Evolutionary conservation across 2,113 vertebrate species (phyloP), one percentile per base, ranked within the genome.

Genomic region (Sorex fumeus): DNA sequence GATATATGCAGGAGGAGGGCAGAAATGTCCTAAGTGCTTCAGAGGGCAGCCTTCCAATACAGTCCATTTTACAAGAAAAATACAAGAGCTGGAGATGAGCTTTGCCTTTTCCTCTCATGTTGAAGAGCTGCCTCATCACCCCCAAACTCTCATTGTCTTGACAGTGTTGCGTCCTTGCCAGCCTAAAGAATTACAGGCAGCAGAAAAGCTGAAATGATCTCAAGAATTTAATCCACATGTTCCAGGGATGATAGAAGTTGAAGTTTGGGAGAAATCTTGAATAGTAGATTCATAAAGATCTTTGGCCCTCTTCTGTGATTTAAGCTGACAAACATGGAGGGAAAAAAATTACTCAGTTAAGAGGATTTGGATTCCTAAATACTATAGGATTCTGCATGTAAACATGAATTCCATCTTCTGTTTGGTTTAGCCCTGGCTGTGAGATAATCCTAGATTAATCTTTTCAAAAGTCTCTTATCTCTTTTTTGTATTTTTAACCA

Each of bases 391-490:
- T 90, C 86, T 91, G 70, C 53, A 18, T 16, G 21, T 36, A 79
- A 95, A 83, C 67, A 27, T 4, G 16, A 6, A 2, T 34, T 32
- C 67, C 91, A 25, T 93, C 76, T 89, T 80, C 83, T 69, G 0
- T 74, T 80, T 71, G 72, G 16, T 12, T 83, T 78, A 67, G 36
- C n/a, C 13, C 53, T 67, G 5, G 32, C 47, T 75, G 79, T 75
- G 85, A 76, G 66, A 79, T 86, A 93, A 88, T 32, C 57, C 66
- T 19, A 36, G 71, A 36, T 82, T 71, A 70, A 34, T 66, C 64
- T 83, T 91, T 83, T 93, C 71, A 78, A 92, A 83, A 80, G 36
- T 30, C 32, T 45, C 43, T 88, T 88, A 69, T 78, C 87, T 75
- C 72, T 43, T 30, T 45, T 81, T 71, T 53, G 40, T 79, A 12